Conservation (phyloP, 1,140 invertebrate species). For the Leptoteleia sp. region DNA sequence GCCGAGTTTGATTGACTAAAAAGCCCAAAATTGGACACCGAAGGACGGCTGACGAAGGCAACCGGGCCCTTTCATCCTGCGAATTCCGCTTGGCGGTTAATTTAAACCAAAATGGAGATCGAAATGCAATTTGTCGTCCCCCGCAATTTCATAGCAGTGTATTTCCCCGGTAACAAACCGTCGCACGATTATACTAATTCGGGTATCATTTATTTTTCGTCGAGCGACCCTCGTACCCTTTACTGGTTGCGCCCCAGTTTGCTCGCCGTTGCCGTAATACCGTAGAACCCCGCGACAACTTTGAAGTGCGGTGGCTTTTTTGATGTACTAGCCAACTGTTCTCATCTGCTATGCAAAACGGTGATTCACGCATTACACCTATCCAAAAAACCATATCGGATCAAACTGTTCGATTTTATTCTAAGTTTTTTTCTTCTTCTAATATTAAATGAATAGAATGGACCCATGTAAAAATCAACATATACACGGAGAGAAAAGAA, state of each 20-base stretch:
- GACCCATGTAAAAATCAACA: too few relatives aligned
- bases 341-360: constrained; percentile 76
- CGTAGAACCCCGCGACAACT: constrained; percentile 68
- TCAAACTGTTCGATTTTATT: constrained; percentile 10
- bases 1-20: too few relatives aligned
- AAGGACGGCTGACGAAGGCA: constrained; percentile 24
- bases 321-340: constrained; percentile 81
- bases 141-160: constrained; percentile 61
- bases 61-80: constrained; percentile 33
- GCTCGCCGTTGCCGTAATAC: constrained; percentile 45
- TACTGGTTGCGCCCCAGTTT: constrained; percentile 63
- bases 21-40: too few relatives aligned
- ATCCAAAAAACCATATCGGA: constrained; percentile 32
- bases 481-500: too few relatives aligned
- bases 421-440: too few relatives aligned
- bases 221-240: constrained; percentile 73
- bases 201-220: constrained; percentile 81
- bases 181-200: constrained; percentile 81
- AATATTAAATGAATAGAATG: too few relatives aligned
- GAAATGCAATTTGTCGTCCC: constrained; percentile 79
- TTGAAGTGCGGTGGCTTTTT: constrained; percentile 79
- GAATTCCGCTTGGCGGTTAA: constrained; percentile 56
- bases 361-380: constrained; percentile 77
- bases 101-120: constrained; percentile 78
- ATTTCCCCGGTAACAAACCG: constrained; percentile 78